Percentiles rank a stretch among this genome's conserved stretches.
Evolutionary conservation across 2,113 vertebrate genomes (phyloP).

Genomic region (Crocuta crocuta): DNA sequence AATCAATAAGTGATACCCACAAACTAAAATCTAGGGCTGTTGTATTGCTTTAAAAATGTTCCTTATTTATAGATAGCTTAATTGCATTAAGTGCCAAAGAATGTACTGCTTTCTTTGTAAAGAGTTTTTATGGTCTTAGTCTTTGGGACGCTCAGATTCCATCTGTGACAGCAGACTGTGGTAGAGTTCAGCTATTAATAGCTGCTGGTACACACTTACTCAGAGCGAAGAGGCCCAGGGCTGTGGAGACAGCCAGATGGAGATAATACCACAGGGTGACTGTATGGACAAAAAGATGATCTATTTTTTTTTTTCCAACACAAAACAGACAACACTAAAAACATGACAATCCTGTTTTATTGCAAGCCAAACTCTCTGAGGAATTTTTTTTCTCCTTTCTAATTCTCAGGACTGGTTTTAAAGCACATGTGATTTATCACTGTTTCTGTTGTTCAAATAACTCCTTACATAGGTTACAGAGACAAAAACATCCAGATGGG

Average conservation of each 20-base stretch:
- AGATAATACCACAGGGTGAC: slow-evolving; percentile 82
- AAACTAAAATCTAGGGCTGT: neutral
- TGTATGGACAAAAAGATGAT: slow-evolving; percentile 83
- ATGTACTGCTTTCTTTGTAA: slow-evolving; percentile 79
- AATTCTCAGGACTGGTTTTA: slow-evolving; percentile 64
- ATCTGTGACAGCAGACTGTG: slow-evolving; percentile 87
- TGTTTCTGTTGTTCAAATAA: slow-evolving; percentile 5
- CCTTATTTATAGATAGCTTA: slow-evolving; percentile 72
- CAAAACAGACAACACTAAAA: slow-evolving; percentile 72
- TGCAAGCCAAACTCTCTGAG: slow-evolving; percentile 54
- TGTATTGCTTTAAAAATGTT: neutral
- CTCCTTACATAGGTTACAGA: slow-evolving; percentile 8
- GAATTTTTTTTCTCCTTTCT: neutral
- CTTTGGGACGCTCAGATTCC: slow-evolving; percentile 84
- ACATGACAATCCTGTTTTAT: slow-evolving; percentile 61
- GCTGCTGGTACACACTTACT: slow-evolving; percentile 83
- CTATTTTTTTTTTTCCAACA: slow-evolving; percentile 69
- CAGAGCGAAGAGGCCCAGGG: slow-evolving; percentile 82
- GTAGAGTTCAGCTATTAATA: slow-evolving; percentile 88
- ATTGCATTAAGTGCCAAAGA: slow-evolving; percentile 81
- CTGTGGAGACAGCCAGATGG: slow-evolving; percentile 86
- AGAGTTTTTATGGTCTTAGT: slow-evolving; percentile 79
- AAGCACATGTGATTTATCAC: slow-evolving; percentile 38
- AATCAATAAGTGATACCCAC: neutral
- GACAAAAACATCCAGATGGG: slow-evolving; percentile 10